Evolutionary conservation across 2,113 vertebrate genomes (phyloP).

Genomic region (Brienomyrus brachyistius): DNA sequence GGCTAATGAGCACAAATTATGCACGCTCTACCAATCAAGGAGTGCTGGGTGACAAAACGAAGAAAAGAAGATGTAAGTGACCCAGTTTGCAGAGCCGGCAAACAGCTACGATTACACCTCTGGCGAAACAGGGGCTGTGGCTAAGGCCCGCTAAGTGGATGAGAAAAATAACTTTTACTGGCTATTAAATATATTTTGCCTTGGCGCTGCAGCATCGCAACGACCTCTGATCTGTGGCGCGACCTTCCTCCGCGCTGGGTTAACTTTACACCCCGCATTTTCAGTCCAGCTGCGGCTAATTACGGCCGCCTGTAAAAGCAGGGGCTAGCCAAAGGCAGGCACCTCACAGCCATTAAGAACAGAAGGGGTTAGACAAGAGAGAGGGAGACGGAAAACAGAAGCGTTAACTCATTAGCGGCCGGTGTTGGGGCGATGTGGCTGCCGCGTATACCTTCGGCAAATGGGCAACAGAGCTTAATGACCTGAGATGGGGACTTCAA

Average conservation of each 20-base stretch:
- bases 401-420: conserved; percentile 67
- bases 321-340: conserved; percentile 44
- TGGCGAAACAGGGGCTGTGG: conserved; percentile 54
- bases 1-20: conserved; percentile 69
- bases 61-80: conserved; percentile 53
- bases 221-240: conserved; percentile 76
- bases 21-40: conserved; percentile 74
- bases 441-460: conserved; percentile 59
- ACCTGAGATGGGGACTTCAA: conserved; percentile 65
- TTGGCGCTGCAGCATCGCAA: conserved; percentile 65
- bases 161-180: conserved; percentile 74
- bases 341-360: conserved; percentile 45
- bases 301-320: conserved; percentile 73
- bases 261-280: conserved; percentile 71
- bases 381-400: conserved; percentile 64
- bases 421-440: conserved; percentile 61
- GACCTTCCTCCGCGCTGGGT: conserved; percentile 64
- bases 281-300: conserved; percentile 84
- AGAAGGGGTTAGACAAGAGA: conserved; percentile 41
- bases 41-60: conserved; percentile 74
- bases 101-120: conserved; percentile 59
- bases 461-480: conserved; percentile 69
- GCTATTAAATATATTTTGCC: conserved; percentile 65
- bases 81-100: conserved; percentile 65
- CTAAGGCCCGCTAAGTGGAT: conserved; percentile 59